Evolutionary conservation across 2,888 invertebrate species (phyloP).

Genomic region (Acrobasis repandana): DNA sequence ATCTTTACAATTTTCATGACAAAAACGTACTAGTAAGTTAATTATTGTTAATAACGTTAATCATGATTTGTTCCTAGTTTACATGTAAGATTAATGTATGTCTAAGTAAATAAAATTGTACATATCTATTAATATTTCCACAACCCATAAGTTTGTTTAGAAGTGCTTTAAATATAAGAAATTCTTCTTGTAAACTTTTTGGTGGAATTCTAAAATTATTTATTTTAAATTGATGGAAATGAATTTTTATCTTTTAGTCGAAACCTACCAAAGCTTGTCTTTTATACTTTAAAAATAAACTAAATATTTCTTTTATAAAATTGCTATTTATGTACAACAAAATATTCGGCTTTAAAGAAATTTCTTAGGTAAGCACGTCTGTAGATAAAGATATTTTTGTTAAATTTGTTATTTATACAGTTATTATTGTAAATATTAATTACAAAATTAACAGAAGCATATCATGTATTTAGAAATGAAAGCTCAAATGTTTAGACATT

Average conservation of each 20-base stretch:
- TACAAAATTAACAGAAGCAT: conserved; percentile 54
- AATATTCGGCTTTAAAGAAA: conserved; percentile 15
- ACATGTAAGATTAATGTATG: conserved; percentile 46
- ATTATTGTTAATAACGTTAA: conserved; percentile 32
- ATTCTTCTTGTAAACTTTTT: conserved; percentile 7
- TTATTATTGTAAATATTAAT: conserved; percentile 58
- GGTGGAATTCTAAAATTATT: conserved; percentile 10
- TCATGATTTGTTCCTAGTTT: conserved; percentile 58
- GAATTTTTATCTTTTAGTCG: conserved; percentile 33
- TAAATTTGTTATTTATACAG: conserved; percentile 63
- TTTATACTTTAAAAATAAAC: conserved; percentile 32
- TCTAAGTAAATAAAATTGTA: conserved; percentile 36
- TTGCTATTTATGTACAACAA: conserved; percentile 23
- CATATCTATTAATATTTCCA: conserved; percentile 33
- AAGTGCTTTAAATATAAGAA: conserved; percentile 20
- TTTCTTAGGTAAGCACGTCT: conserved; percentile 33
- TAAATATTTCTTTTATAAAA: conserved; percentile 33
- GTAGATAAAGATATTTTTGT: conserved; percentile 54
- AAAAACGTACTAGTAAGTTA: conserved; percentile 30
- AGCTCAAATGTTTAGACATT: conserved; percentile 62
- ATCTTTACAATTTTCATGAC: conserved; percentile 34
- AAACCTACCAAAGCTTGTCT: conserved; percentile 39
- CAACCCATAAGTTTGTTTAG: conserved; percentile 29
- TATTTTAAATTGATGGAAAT: conserved; percentile 17
- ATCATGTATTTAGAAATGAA: conserved; percentile 61